A percentile compares a stretch with the other conserved stretches of the same genome.
phyloP scores from a whole-genome alignment of 2,113 vertebrate genomes.

The Prochilodus magdalenae region DNA sequence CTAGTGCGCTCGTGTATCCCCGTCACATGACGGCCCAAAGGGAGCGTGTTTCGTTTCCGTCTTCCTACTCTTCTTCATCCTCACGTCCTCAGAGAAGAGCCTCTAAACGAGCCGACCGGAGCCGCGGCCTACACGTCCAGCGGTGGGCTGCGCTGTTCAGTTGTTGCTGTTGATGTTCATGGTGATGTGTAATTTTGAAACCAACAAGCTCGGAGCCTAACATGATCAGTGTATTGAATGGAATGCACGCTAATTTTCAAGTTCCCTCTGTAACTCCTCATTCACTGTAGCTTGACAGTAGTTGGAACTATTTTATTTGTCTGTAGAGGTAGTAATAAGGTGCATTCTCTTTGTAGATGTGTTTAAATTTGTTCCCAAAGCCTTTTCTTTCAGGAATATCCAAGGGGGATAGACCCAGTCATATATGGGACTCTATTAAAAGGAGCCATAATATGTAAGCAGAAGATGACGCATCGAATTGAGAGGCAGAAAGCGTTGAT shows the following conservation, averaged over 20 bases:
- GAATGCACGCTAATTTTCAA: slow-evolving; percentile 36
- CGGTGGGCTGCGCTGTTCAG: slow-evolving; percentile 18
- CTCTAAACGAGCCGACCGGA: slow-evolving; percentile 32
- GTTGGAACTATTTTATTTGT: slow-evolving; percentile 18
- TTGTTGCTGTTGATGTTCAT: slow-evolving; percentile 38
- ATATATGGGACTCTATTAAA: slow-evolving; percentile 89
- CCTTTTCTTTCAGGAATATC: slow-evolving; percentile 94
- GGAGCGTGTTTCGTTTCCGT: slow-evolving; percentile 83
- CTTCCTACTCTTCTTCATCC: slow-evolving; percentile 74
- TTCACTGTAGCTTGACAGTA: slow-evolving; percentile 35
- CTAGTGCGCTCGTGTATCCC: slow-evolving; percentile 88
- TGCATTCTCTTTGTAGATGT: slow-evolving; percentile 77
- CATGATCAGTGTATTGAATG: not conserved
- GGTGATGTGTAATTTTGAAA: slow-evolving; percentile 37
- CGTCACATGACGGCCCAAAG: slow-evolving; percentile 88
- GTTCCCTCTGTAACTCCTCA: slow-evolving; percentile 31
- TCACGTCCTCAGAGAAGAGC: slow-evolving; percentile 54
- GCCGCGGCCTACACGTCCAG: slow-evolving; percentile 16
- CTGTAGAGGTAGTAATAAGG: slow-evolving; percentile 44
- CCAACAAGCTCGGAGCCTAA: slow-evolving; percentile 18
- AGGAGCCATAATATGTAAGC: slow-evolving; percentile 90
- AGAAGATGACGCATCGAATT: slow-evolving; percentile 91
- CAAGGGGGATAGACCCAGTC: slow-evolving; percentile 86
- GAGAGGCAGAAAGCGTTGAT: slow-evolving; percentile 75
- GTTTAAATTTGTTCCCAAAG: slow-evolving; percentile 90